Percentiles rank a stretch among this genome's conserved stretches.
Evolutionary conservation across 2,888 invertebrate species (phyloP).

Genomic region (Neria commutata): DNA sequence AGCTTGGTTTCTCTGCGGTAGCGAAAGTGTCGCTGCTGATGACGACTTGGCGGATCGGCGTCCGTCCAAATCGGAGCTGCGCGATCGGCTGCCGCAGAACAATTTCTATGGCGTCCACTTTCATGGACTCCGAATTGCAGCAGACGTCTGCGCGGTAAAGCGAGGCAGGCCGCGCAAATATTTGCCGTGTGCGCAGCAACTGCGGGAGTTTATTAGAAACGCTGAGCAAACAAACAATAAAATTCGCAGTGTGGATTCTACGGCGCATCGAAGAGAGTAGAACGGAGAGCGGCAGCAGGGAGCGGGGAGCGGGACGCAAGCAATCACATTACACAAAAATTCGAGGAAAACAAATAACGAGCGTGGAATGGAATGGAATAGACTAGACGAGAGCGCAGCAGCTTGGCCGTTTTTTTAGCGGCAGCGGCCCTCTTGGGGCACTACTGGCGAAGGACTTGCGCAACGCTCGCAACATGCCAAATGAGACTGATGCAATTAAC

Average conservation of each 20-base stretch:
- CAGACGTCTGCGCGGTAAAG: neutral
- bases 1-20: too few relatives aligned
- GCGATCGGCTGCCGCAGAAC: too few relatives aligned
- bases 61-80: too few relatives aligned
- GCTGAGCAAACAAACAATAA: neutral
- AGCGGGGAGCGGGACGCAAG: neutral
- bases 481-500: slow-evolving; percentile 49
- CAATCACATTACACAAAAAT: neutral
- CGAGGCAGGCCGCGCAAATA: neutral
- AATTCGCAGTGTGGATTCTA: neutral
- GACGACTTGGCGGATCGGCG: too few relatives aligned
- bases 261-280: neutral
- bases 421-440: neutral
- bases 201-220: neutral
- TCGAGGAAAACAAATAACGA: neutral
- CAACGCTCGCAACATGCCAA: neutral
- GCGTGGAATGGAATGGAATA: neutral
- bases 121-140: neutral
- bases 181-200: neutral
- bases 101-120: too few relatives aligned
- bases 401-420: slow-evolving; percentile 33
- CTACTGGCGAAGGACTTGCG: too few relatives aligned
- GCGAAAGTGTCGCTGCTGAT: too few relatives aligned
- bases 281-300: neutral
- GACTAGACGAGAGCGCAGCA: slow-evolving; percentile 15